These are phyloP conservation scores for Drosophila monieri DNA, from an alignment of 2,888 invertebrate genomes.

Conservation along the genomic window DNA sequence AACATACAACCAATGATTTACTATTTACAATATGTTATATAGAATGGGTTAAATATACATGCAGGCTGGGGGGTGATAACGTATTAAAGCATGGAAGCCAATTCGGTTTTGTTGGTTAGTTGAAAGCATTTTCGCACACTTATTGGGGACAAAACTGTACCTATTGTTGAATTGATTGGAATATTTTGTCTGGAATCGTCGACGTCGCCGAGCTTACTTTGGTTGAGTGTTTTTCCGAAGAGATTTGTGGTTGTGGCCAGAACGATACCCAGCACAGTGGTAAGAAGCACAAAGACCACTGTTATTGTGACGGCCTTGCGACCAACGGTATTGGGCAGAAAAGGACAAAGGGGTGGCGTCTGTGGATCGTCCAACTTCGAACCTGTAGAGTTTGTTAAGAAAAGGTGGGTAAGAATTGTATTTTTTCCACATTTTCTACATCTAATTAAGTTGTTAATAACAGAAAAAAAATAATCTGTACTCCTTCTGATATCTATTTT, in stretches of 20 bases:
- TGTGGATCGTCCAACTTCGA: conserved; percentile 50
- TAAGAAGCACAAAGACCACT: conserved; percentile 56
- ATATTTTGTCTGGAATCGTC: conserved; percentile 83
- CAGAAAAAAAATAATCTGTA: neutral
- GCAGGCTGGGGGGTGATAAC: conserved; percentile 2
- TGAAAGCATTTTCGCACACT: conserved; percentile 40
- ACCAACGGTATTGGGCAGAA: conserved; percentile 57
- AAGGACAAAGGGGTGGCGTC: conserved; percentile 54
- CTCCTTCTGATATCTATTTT: neutral
- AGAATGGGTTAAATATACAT: conserved; percentile 24
- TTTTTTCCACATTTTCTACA: conserved; percentile 1
- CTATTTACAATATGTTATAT: conserved; percentile 22
- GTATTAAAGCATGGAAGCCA: conserved; percentile 22
- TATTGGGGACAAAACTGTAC: conserved; percentile 73
- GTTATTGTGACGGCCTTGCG: conserved; percentile 67
- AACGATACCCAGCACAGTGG: conserved; percentile 62
- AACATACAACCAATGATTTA: conserved; percentile 4
- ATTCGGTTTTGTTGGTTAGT: conserved; percentile 25
- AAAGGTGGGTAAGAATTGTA: neutral
- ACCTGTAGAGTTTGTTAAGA: conserved; percentile 34
- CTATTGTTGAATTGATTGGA: conserved; percentile 84
- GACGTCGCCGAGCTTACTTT: conserved; percentile 83
- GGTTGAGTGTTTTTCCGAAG: conserved; percentile 65
- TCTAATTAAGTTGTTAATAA: neutral
- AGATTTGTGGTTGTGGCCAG: conserved; percentile 65